Conservation (phyloP, 1,140 invertebrate genomes). For the Solen grandis region DNA sequence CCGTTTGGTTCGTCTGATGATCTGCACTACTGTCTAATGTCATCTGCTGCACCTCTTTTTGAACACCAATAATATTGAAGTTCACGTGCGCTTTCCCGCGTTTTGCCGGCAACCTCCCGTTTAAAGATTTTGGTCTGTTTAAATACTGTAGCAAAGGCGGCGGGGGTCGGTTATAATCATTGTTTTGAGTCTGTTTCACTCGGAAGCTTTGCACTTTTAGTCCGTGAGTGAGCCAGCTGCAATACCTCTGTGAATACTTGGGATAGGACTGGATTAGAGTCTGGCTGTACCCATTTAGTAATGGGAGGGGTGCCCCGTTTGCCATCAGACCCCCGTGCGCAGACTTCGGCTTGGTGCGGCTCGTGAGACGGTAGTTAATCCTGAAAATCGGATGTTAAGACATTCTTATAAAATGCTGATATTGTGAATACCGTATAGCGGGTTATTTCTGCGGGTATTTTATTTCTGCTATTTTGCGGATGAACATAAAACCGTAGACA, state of each 20-base stretch:
- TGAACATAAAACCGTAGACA: too few relatives aligned
- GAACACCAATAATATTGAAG: conserved; percentile 32
- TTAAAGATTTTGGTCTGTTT: conserved; percentile 34
- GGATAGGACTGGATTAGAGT: conserved; percentile 35
- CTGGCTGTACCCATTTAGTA: conserved; percentile 41
- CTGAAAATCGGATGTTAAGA: conserved; percentile 35
- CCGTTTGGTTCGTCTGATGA: too few relatives aligned
- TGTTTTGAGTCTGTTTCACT: background rate
- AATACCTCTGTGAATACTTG: conserved; percentile 47
- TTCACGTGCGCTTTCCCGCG: background rate
- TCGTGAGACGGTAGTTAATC: conserved; percentile 45
- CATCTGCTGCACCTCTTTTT: background rate
- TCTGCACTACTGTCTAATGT: background rate
- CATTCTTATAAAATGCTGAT: too few relatives aligned
- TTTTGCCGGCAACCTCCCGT: background rate
- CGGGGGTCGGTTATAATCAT: conserved; percentile 27
- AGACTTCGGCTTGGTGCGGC: conserved; percentile 26
- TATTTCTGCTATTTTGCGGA: too few relatives aligned
- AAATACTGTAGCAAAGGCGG: conserved; percentile 35
- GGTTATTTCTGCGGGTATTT: too few relatives aligned
- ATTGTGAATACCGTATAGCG: too few relatives aligned
- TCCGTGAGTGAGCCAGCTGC: conserved; percentile 45
- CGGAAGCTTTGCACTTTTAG: conserved; percentile 54
- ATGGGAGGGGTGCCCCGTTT: conserved; percentile 29
- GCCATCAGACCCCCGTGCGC: conserved; percentile 28